A percentile compares a stretch with the other conserved stretches of the same genome.
Evolutionary conservation across 1,140 invertebrate genomes (phyloP).

Genomic region (Atopsyche davidsoni): DNA sequence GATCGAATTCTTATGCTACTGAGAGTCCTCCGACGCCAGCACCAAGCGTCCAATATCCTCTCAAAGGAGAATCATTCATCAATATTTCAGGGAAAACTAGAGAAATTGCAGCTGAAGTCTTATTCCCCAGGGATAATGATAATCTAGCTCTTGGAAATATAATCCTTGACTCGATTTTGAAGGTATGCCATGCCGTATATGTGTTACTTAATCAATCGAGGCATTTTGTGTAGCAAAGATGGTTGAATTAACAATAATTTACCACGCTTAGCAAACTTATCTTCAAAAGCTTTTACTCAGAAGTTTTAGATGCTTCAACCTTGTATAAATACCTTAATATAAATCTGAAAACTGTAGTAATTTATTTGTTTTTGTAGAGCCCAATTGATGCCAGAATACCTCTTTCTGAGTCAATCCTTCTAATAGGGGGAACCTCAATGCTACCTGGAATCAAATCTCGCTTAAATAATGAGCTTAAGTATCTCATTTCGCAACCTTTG

Average conservation of each 20-base stretch:
- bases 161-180: conserved; percentile 72
- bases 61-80: conserved; percentile 54
- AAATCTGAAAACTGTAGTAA: neutral
- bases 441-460: conserved; percentile 71
- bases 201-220: neutral
- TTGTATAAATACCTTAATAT: neutral
- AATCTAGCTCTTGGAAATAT: conserved; percentile 77
- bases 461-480: conserved; percentile 66
- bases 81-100: conserved; percentile 64
- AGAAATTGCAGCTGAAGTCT: conserved; percentile 72
- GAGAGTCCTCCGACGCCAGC: conserved; percentile 44
- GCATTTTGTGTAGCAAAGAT: neutral
- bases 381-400: conserved; percentile 66
- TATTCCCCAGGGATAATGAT: conserved; percentile 82
- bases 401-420: conserved; percentile 74
- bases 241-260: conserved; percentile 6
- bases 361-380: conserved; percentile 50
- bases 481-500: conserved; percentile 54
- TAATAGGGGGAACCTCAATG: conserved; percentile 81
- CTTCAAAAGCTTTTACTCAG: conserved; percentile 5
- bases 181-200: too few relatives aligned
- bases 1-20: conserved; percentile 55
- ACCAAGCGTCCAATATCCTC: conserved; percentile 65
- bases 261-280: neutral
- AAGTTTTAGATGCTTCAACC: neutral